Base-by-base conservation (phyloP, 1,140 invertebrate genomes). In the Cotesia vestalis region DNA sequence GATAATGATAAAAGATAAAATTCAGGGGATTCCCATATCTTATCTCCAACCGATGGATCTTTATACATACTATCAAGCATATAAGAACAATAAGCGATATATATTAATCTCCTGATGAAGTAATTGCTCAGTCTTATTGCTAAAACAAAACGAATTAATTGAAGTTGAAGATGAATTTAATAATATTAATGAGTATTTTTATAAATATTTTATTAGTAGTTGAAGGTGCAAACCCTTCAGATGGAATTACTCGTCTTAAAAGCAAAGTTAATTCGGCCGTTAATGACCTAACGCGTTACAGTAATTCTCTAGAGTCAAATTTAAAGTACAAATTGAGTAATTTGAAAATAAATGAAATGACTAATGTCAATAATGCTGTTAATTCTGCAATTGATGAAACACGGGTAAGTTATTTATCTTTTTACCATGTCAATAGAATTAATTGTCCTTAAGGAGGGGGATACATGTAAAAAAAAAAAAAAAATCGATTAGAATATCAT, bases 281-380 rank as follows among this genome's bases (percentile, higher is more conserved):
- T 4, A 71, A 34, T 53, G 69, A 71, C 55, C 61, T 71, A 6
- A 1, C 46, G 17, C 61, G 61, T 36, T 71, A 71, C 14, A 55
- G 38, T n/a, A 66, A 64, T 34, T 55, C 52, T 9, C 8, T 66
- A 1, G 9, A 36, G 36, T 71, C 34, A 4, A 52, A 71, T 55
- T 51, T 55, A 4, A 64, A 52, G 12, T 55, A 0, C 2, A 64
- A 66, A 64, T 38, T 71, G 52, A 38, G 11, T 17, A 66, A 71
- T 53, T 46, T 71, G 11, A 71, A 71, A 63, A 64, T 71, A 0
- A 64, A 53, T 17, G 34, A 71, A 11, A 71, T 71, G 61, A 4
- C 36, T 14, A 66, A 71, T 71, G 51, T 71, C 5, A 64, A 71
- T 14, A 53, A 64, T 17, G 51, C 46, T 17, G 61, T 71, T 20